Evolutionary conservation across 1,140 invertebrate species (phyloP), one percentile per base, ranked within the genome.

Genomic region (Drosophila dunni): DNA sequence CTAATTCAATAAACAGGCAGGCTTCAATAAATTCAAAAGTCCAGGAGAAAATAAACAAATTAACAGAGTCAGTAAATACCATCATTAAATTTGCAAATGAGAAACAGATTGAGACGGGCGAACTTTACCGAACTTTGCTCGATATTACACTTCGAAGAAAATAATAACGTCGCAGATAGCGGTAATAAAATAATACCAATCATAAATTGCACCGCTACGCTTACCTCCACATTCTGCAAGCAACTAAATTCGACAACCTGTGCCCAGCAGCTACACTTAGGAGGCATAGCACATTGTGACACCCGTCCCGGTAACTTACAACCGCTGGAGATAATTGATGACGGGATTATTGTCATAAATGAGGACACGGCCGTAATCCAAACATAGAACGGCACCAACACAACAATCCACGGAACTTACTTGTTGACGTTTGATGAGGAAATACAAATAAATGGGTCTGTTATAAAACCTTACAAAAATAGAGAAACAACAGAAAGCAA

Each of bases 91-190:
- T 20, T 71, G 10, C 1, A 15, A 24, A 45, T 46, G 15, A 9
- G 56, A 36, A 58, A 58, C 57, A 68, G 50, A 54, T 74, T 9
- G 50, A 74, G 10, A 67, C 42, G 1, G 56, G 34, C 54, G 20
- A 54, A 54, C 46, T 48, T 11, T 62, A 62, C n/a, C 15, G 5
- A 29, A n/a, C n/a, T n/a, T n/a, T n/a, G n/a, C n/a, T 48, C 13
- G n/a, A 61, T 61, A 38, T 11, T 61, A 45, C 33, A 60, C 24
- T 34, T 60, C 58, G 13, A 8, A 1, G 58, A 20, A 20, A 20
- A 20, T 20, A 20, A 20, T 20, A 20, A 2, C 17, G 17, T 20
- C 17, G 17, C 58, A 13, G 44, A 61, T 15, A 36, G 58, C 44
- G 20, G 17, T 20, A 48, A 36, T n/a, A 17, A 61, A 7, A 61